Percentiles rank a stretch among this genome's conserved stretches.
Conservation (phyloP, 2,888 invertebrate genomes). For the Ornithoptera priamus region DNA sequence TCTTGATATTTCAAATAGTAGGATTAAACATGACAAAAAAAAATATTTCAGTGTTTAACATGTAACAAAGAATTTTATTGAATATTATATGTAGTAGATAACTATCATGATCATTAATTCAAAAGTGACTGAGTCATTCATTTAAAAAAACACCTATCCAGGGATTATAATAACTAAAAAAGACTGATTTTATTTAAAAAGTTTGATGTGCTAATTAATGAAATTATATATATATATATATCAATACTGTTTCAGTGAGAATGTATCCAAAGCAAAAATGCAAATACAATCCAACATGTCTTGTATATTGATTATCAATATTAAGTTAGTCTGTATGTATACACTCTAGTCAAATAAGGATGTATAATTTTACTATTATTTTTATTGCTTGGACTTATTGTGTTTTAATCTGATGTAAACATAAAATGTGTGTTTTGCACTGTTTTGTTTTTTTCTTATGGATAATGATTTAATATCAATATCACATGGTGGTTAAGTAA, state of each 20-base stretch:
- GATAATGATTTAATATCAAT: no score
- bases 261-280: not conserved
- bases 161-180: constrained; percentile 41
- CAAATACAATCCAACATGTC: not conserved
- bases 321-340: no score
- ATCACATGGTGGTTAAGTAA: no score
- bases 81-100: not conserved
- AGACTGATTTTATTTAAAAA: constrained; percentile 51
- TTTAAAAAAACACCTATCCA: constrained; percentile 29
- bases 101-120: not conserved
- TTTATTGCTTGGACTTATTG: not conserved
- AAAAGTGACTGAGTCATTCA: constrained; percentile 2
- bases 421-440: not conserved
- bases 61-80: no score
- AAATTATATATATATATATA: not conserved
- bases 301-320: not conserved
- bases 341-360: no score
- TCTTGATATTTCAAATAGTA: no score
- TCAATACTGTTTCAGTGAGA: not conserved
- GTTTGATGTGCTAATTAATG: constrained; percentile 4
- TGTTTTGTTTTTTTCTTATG: not conserved
- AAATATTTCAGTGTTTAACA: no score
- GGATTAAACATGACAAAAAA: no score
- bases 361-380: not conserved
- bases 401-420: not conserved